Evolutionary conservation across 64 coral and sea anemone species (phyloP), one percentile per base, ranked within the genome.

Genomic region (Cladopsammia gracilis): DNA sequence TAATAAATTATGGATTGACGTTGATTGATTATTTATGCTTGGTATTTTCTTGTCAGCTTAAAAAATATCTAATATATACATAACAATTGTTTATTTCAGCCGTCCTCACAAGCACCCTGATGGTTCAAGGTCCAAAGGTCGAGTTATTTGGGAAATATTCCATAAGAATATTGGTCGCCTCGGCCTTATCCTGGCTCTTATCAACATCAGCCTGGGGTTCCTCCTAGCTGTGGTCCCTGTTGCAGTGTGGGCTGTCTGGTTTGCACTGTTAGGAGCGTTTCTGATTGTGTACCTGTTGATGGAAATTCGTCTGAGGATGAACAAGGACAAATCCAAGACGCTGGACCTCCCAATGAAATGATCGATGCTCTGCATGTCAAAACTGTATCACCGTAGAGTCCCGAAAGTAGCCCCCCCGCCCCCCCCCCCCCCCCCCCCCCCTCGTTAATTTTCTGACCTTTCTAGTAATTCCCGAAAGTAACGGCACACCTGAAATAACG

Each of bases 191-290:
- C 88, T 99, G 68, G 98, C 98, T 5, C 91, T 96, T 16, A 94
- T 99, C 19, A 99, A 99, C 45, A 99, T 99, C 22, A 94, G 67
- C 34, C 88, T 99, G 11, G 98, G 98, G 5, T 50, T 99, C 13
- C 89, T 99, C 56, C 84, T 99, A 5, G 98, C 94, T 42, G 94
- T 99, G 76, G 91, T 93, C 0, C 98, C 98, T 6, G 71, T n/a
- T 6, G 94, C 74, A 11, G 94, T 91, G 3, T 99, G 91, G 91
- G 89, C 92, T 7, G 71, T 87, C 34, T 99, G 98, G 98, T 99
- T 90, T 65, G 98, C 76, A 42, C 70, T 92, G 3, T 71, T 99
- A 1, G 82, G 60, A 4, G 10, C 93, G 6, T 88, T 93, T 71
- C 20, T 96, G 3, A 20, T 69, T 9, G 46, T 89, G 26, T 96